Base-by-base conservation (phyloP, 2,888 invertebrate species). In the Heliconius erato region DNA sequence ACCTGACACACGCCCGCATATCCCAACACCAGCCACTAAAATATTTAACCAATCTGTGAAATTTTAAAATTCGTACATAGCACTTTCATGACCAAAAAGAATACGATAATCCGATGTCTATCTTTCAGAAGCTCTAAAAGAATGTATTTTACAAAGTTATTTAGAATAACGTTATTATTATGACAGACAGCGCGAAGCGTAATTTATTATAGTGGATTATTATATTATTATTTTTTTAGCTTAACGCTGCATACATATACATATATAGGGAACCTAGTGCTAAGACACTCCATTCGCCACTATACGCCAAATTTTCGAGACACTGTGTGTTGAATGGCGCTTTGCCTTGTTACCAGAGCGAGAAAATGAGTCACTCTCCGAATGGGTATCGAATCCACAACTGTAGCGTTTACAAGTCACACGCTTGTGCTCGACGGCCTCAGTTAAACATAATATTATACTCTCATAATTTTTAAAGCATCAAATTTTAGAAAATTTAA, bases 1-100 rank as follows among this genome's bases (percentile, higher is more conserved):
- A 94, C 95, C 93, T 94, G 93, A 93, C 89, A 89, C 90, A 89
- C 90, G 88, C 91, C 89, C 89, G 88, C 89, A 84, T 72, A 44
- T 86, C 87, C 84, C 86, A 87, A 87, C 87, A 89, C 89, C 87
- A 86, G 89, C 89, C 88, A 89, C 86, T 88, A 88, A 67, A 65
- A 67, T 7, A 54, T 23, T 67, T 76, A 77, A 65, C 28, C 7
- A 19, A 16, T 86, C 88, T 89, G 89, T 86, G 88, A 83, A 87
- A 88, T 88, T 88, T 89, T 85, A 85, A 85, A 86, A 89, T 87
- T 88, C 85, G 68, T 78, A 72, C 79, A 63, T 49, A 72, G 0
- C 1, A 71, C 0, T n/a, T 11, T n/a, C 12, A 40, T n/a, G 40
- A 9, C n/a, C n/a, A n/a, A 40, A 71, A 71, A 40, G 12, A 12